phyloP scores from a whole-genome alignment of 2,888 invertebrate genomes.

The Oscheius onirici region DNA sequence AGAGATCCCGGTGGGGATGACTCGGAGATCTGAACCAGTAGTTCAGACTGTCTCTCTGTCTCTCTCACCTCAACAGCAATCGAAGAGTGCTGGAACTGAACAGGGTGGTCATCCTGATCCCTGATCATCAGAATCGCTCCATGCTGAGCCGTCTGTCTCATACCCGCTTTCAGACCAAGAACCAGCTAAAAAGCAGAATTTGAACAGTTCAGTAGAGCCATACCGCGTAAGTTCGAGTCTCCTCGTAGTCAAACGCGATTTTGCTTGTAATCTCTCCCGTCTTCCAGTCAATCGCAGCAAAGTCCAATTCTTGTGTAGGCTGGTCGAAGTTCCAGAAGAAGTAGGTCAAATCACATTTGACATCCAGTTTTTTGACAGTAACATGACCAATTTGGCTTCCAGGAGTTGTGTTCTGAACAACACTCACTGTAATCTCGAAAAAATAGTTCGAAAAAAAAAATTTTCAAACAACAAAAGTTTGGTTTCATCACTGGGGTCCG shows the following conservation, averaged over 20 bases:
- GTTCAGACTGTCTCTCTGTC: background rate
- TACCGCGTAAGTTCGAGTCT: slow-evolving; percentile 32
- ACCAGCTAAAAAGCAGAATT: background rate
- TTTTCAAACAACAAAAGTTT: background rate
- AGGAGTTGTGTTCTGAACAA: background rate
- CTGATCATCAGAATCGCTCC: slow-evolving; percentile 19
- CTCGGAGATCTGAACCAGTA: slow-evolving; percentile 18
- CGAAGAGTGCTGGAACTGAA: background rate
- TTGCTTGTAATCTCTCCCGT: slow-evolving; percentile 43
- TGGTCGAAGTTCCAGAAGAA: slow-evolving; percentile 24
- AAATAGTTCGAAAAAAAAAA: background rate
- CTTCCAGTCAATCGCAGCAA: slow-evolving; percentile 32
- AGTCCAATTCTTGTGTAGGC: slow-evolving; percentile 1
- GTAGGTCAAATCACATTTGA: slow-evolving; percentile 23
- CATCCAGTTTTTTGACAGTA: background rate
- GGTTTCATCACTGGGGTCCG: background rate
- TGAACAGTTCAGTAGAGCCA: background rate
- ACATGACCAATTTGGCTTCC: slow-evolving; percentile 7
- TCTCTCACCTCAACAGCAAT: slow-evolving; percentile 20
- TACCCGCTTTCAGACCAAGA: slow-evolving; percentile 19
- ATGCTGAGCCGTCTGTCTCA: slow-evolving; percentile 6
- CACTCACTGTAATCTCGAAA: no score
- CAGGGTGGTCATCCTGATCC: slow-evolving; percentile 30
- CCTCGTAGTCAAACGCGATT: slow-evolving; percentile 43
- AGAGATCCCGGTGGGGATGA: background rate